These are phyloP conservation scores for Azemiops feae DNA, from an alignment of 2,113 vertebrate species.

Conservation along the genomic window DNA sequence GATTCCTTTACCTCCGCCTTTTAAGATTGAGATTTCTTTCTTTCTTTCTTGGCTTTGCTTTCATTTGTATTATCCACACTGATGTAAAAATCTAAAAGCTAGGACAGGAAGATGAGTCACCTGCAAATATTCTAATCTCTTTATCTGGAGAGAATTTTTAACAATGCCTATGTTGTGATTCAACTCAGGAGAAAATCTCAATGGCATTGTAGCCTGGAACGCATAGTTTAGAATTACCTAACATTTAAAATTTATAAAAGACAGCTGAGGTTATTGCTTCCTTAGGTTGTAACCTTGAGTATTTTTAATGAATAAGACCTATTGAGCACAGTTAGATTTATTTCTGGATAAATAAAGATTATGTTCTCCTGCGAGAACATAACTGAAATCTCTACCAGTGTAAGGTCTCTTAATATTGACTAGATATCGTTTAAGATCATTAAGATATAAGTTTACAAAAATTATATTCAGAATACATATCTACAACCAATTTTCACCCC, in stretches of 20 bases:
- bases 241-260: background rate
- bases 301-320: background rate
- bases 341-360: background rate
- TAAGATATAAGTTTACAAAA: background rate
- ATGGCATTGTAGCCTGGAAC: background rate
- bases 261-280: background rate
- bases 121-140: fast-evolving
- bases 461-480: background rate
- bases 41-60: background rate
- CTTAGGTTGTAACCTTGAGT: background rate
- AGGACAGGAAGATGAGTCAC: fast-evolving
- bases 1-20: constrained; percentile 15
- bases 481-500: background rate
- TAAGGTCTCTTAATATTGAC: background rate
- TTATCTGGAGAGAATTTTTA: fast-evolving
- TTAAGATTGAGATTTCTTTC: background rate
- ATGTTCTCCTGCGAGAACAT: background rate
- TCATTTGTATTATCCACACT: background rate
- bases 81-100: background rate
- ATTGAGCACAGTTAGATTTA: background rate
- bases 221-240: background rate
- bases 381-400: background rate
- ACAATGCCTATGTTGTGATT: background rate
- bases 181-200: fast-evolving
- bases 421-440: background rate